Evolutionary conservation across 2,113 vertebrate species (phyloP).

Genomic region (Tachycineta bicolor): DNA sequence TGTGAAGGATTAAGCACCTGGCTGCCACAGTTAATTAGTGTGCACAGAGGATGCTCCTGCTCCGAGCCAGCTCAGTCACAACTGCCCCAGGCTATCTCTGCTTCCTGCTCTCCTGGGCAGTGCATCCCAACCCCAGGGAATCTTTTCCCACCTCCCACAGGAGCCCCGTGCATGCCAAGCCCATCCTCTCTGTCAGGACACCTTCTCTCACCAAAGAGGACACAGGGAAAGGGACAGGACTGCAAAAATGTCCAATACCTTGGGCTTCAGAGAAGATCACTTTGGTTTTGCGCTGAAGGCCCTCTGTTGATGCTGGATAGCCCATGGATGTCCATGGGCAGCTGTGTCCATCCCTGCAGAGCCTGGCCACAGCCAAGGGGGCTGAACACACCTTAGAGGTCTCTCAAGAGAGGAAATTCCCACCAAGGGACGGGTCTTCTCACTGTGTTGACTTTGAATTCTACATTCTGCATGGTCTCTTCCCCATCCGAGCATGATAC

Average conservation of each 20-base stretch:
- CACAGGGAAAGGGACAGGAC: background rate
- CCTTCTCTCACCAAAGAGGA: background rate
- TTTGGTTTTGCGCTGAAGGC: background rate
- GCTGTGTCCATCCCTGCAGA: background rate
- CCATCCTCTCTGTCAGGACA: background rate
- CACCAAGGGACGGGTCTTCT: constrained; percentile 67
- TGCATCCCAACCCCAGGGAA: background rate
- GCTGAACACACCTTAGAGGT: background rate
- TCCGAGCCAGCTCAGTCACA: background rate
- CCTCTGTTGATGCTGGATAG: background rate
- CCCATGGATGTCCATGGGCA: background rate
- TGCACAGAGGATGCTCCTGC: background rate
- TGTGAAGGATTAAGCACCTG: constrained; percentile 15
- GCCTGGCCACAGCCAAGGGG: background rate
- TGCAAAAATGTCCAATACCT: background rate
- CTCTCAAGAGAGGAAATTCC: constrained; percentile 43
- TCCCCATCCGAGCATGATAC: constrained; percentile 61
- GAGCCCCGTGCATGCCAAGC: accelerated
- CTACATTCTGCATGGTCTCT: constrained; percentile 53
- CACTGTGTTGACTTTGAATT: constrained; percentile 74
- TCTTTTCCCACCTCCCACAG: background rate
- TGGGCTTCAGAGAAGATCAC: background rate
- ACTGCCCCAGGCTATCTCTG: background rate
- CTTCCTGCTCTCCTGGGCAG: background rate
- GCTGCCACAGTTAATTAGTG: constrained; percentile 30